Evolutionary conservation across 2,888 invertebrate species (phyloP), one percentile per base, ranked within the genome.

Genomic region (Xylophagus ater): DNA sequence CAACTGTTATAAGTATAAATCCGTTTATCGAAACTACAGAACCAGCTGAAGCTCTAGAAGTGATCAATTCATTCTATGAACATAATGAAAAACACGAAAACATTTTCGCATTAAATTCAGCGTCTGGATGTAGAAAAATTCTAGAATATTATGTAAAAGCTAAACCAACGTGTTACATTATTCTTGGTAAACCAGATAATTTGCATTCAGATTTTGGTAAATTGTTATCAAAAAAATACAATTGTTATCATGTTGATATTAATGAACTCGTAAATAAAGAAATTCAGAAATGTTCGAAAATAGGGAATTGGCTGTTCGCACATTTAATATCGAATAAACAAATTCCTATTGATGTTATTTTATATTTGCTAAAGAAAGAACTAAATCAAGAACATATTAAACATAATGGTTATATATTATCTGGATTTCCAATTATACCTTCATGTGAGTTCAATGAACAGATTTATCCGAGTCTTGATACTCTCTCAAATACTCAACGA

Each of bases 381-480:
- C 46, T 76, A 2, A 56, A 65, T 32, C 68, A 68, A 14, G 64
- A 68, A 40, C 65, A 67, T 18, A 65, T 73, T 12, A 55, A 61
- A 49, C 73, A 78, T 51, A 63, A 74, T 52, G 81, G 80, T 7
- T 79, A 74, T 64, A 68, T 81, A 3, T 56, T 80, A 46, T 73
- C 74, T 41, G 79, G 77, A 6, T 60, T 80, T 44, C 81, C 81
- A 14, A 54, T 80, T 24, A 65, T 35, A n/a, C 35, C 35, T 4
- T 18, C 9, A n/a, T 15, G 23, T 8, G 15, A 10, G 5, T 26
- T 35, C 18, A 17, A 18, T 8, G 8, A 8, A n/a, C 10, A 26
- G 9, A 23, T 23, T 12, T 12, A 25, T 26, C 35, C 35, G 9
- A 21, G 21, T 21, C 9, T 21, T n/a, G n/a, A n/a, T n/a, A n/a